Conservation (phyloP, 2,113 vertebrate species). For the Laticauda colubrina region DNA sequence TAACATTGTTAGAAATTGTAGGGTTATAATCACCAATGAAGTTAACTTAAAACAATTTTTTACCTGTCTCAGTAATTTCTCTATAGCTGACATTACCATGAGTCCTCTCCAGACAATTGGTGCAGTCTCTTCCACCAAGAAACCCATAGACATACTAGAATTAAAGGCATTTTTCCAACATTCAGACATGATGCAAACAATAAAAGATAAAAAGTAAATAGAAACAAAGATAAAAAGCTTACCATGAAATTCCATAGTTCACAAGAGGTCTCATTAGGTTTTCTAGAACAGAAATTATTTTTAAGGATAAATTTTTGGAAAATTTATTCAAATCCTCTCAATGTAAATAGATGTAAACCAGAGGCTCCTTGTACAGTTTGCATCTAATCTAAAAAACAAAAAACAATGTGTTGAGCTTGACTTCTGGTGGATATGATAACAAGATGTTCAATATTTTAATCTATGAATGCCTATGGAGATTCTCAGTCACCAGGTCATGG, state of each 20-base stretch:
- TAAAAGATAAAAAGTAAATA: conserved; percentile 24
- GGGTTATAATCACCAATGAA: neutral
- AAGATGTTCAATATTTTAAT: neutral
- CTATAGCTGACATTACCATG: conserved; percentile 97
- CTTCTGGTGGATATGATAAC: neutral
- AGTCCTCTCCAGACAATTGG: conserved; percentile 93
- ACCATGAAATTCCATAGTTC: conserved; percentile 95
- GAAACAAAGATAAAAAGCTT: conserved; percentile 64
- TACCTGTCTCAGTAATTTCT: conserved; percentile 91
- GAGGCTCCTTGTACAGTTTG: neutral
- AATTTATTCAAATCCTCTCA: neutral
- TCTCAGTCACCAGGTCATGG: too few species aligned
- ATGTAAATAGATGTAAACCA: neutral
- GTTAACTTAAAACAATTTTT: conserved; percentile 32
- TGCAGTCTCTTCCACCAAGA: conserved; percentile 87
- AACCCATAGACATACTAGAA: conserved; percentile 97
- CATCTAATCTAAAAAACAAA: neutral
- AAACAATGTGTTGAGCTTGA: neutral
- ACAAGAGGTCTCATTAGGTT: conserved; percentile 92
- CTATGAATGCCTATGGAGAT: neutral
- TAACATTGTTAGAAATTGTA: neutral
- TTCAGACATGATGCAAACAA: conserved; percentile 12
- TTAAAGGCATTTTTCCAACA: conserved; percentile 34
- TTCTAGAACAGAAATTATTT: conserved; percentile 73
- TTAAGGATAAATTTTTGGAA: conserved; percentile 14